These are phyloP conservation scores for Myopa testacea DNA, from an alignment of 2,888 invertebrate genomes.

Conservation along the genomic window DNA sequence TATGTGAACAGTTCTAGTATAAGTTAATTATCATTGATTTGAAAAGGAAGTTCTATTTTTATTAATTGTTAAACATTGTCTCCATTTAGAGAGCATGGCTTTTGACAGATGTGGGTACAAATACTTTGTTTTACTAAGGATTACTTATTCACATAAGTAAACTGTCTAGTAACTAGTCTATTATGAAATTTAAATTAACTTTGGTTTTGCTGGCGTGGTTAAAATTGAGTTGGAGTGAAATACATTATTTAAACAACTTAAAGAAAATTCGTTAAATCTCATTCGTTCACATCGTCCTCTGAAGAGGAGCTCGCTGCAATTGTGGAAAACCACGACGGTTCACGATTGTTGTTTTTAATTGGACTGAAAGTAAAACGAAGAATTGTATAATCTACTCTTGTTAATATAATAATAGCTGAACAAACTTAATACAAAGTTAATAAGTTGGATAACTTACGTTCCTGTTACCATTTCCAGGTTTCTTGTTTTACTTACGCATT, in stretches of 20 bases:
- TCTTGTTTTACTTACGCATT: slow-evolving; percentile 62
- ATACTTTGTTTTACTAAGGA: background rate
- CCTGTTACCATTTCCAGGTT: background rate
- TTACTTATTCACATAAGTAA: background rate
- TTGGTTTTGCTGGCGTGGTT: background rate
- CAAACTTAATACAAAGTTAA: background rate
- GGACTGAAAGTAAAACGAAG: slow-evolving; percentile 60
- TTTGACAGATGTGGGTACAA: too few relatives aligned
- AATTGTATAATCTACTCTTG: background rate
- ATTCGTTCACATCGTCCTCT: slow-evolving; percentile 69
- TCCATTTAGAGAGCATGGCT: too few relatives aligned
- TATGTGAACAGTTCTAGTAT: too few relatives aligned
- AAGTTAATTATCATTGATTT: too few relatives aligned
- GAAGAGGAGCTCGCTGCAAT: slow-evolving; percentile 73
- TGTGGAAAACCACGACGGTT: slow-evolving; percentile 74
- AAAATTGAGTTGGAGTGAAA: background rate
- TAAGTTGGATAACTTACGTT: background rate
- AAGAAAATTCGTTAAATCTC: slow-evolving; percentile 69
- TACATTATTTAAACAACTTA: slow-evolving; percentile 51
- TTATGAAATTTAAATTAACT: background rate
- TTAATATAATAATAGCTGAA: background rate
- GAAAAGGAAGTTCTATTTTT: too few relatives aligned
- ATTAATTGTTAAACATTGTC: too few relatives aligned
- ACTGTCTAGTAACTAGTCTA: background rate
- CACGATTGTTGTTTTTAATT: slow-evolving; percentile 70